These are phyloP conservation scores for Synanthedon formicaeformis DNA, from an alignment of 2,888 invertebrate genomes.

Conservation along the genomic window DNA sequence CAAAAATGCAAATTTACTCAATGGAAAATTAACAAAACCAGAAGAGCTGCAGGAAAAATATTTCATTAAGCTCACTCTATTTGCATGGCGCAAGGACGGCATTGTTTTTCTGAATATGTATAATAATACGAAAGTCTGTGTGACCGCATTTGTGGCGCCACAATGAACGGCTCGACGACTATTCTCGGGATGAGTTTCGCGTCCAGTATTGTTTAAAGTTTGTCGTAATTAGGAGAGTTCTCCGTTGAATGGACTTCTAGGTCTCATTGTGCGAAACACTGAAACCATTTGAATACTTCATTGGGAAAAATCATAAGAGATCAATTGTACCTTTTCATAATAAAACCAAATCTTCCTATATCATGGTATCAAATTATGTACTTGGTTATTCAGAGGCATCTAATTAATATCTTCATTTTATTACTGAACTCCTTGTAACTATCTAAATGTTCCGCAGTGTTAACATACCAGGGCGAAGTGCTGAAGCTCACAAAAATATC, in stretches of 20 bases:
- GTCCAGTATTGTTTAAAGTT: conserved; percentile 70
- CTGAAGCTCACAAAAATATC: conserved; percentile 85
- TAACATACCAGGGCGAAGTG: conserved; percentile 83
- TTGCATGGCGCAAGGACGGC: conserved; percentile 52
- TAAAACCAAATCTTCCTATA: too few species aligned
- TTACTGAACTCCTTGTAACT: conserved; percentile 2
- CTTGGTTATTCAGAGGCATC: too few species aligned
- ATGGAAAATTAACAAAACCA: background rate
- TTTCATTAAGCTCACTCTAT: conserved; percentile 56
- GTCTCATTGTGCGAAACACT: conserved; percentile 44
- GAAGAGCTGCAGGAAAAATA: conserved; percentile 32
- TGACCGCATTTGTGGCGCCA: conserved; percentile 62
- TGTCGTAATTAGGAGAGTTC: conserved; percentile 68
- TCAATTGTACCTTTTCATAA: background rate
- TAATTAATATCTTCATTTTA: too few species aligned
- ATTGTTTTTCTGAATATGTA: conserved; percentile 67
- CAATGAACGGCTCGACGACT: conserved; percentile 58
- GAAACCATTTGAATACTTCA: conserved; percentile 13
- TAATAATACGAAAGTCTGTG: conserved; percentile 53
- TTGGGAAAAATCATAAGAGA: conserved; percentile 9
- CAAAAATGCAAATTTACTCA: background rate
- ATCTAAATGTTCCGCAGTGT: conserved; percentile 61
- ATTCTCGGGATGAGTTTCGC: conserved; percentile 63
- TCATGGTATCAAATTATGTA: too few species aligned
- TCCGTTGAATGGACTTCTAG: conserved; percentile 58